phyloP scores from a whole-genome alignment of 35 echinoderm and acorn worm genomes.

The Hemicentrotus pulcherrimus region DNA sequence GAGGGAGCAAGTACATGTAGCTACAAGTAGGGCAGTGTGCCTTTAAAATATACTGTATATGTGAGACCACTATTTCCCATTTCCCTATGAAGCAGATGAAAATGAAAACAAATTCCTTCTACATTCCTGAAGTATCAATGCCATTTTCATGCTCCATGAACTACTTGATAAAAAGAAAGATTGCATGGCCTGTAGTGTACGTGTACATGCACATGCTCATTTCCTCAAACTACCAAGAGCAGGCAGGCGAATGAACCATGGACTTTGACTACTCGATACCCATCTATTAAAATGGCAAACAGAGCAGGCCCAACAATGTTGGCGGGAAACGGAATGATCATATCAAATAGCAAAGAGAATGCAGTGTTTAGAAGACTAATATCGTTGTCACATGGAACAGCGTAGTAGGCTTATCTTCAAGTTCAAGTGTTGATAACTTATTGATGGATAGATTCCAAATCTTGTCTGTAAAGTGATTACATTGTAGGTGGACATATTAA shows the following conservation, averaged over 20 bases:
- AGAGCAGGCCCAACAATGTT: background rate
- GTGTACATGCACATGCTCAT: background rate
- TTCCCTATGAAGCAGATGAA: background rate
- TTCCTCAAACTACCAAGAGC: background rate
- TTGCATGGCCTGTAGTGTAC: background rate
- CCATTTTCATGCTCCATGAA: background rate
- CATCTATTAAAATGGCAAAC: background rate
- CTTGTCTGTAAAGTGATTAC: no score
- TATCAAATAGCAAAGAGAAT: background rate
- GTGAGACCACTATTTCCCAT: background rate
- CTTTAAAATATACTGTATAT: no score
- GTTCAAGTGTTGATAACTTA: no score
- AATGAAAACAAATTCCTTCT: background rate
- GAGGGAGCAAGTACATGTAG: no score
- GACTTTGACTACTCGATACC: background rate
- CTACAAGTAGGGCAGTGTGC: no score
- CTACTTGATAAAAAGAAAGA: background rate
- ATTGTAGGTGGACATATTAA: no score
- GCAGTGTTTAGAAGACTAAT: no score
- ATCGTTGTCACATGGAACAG: no score
- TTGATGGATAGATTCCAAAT: no score
- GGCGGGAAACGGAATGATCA: background rate
- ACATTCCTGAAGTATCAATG: constrained; percentile 4
- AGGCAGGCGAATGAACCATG: background rate
- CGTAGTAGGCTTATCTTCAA: no score